Evolutionary conservation across 35 echinoderm and acorn worm species (phyloP), one percentile per base, ranked within the genome.

Genomic region (Acanthaster planci): DNA sequence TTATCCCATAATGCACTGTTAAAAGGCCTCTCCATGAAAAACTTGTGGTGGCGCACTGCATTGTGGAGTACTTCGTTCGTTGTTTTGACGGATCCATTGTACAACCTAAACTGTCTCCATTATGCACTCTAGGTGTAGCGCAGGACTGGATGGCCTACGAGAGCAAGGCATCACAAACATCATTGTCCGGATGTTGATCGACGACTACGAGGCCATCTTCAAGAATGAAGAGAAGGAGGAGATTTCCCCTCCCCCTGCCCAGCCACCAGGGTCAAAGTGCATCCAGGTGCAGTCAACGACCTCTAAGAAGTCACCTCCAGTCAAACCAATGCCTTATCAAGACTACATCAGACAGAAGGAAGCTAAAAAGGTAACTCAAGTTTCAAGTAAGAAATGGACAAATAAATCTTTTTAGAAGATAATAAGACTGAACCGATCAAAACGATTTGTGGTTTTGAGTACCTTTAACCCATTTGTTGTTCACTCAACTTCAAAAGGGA

Each of bases 81-180:
- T 47, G 4, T 47, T 12, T 47, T 47, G 42, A 4, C 12, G 12
- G 12, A 4, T 6, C 12, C 4, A 47, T 47, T 47, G 42, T 4
- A 47, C 4, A 6, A 6, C 12, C 12, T 47, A 6, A 47, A 6
- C 4, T 6, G 4, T 47, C 12, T 47, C 12, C 12, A 6, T 47
- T 16, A 6, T 35, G 31, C 52, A 82, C 77, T 87, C 42, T 55
- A 99, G 96, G 86, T 99, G 96, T 87, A 84, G 85, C 38, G 85
- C 80, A 44, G 96, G 96, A 50, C 64, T 99, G 10, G 75, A 87
- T 23, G 92, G 96, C 8, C 75, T 99, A 1, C 80, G 89, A 37
- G 96, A 99, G 75, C 96, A 99, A 82, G 92, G 84, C 1, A 79
- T 91, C 42, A 99, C 92, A 10, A 99, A 99, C 22, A 51, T 84